Evolutionary conservation across 2,797 vertebrate species (phyloP), one percentile per base, ranked within the genome.

Genomic region (Etheostoma perlongum): DNA sequence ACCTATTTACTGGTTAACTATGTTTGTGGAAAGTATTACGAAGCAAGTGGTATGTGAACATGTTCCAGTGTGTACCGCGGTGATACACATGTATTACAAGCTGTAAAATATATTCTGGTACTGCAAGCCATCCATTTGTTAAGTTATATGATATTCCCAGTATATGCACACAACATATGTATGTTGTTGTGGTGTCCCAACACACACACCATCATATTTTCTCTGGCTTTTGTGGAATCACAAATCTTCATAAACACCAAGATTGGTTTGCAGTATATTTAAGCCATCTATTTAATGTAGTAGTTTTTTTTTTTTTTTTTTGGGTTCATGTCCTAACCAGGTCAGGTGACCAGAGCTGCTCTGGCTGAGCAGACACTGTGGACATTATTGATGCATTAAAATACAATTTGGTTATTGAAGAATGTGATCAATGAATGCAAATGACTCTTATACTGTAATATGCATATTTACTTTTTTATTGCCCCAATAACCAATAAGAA

Each of bases 41-140:
- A 58, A n/a, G 2, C 3, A 11, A 74, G 61, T 25, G 69, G 78
- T 57, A 55, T 67, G 66, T 78, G 66, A 82, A 12, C 61, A 19
- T 55, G 62, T 80, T 82, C 67, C 79, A 87, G 44, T 40, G 51
- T 62, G 69, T 30, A 44, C 79, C 48, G 10, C 58, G 69, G 61
- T 42, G 14, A 67, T 6, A 42, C 44, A 66, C 67, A 78, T 72
- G 79, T 9, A 58, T 72, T 83, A 81, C 53, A 72, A 79, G 73
- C 76, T 84, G 72, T 88, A 81, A 91, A 88, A 79, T 65, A 44
- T 72, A 75, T 72, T 79, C 42, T 76, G 64, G 65, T 66, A 21
- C 44, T 52, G 18, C 63, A 71, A 67, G 60, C 40, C 27, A 33
- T 62, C 78, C 52, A 85, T 79, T 79, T 74, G 25, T 67, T 23